These are phyloP conservation scores for Melozone crissalis DNA, from an alignment of 2,113 vertebrate genomes.

Conservation along the genomic window DNA sequence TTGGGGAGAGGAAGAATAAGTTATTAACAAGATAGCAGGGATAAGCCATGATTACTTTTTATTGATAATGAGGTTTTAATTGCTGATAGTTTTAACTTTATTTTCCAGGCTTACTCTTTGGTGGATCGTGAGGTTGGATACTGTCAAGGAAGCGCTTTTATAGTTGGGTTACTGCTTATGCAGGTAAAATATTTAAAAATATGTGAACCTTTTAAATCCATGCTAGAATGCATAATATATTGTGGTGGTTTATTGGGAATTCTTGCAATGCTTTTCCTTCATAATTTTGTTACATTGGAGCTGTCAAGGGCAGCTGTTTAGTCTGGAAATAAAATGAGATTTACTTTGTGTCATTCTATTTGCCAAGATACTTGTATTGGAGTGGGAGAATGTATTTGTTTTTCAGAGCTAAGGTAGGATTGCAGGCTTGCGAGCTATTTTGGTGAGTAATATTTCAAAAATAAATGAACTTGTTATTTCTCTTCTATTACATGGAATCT, in stretches of 20 bases:
- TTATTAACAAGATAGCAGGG: not conserved
- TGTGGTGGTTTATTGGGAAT: not conserved
- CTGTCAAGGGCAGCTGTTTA: not conserved
- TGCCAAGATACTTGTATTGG: not conserved
- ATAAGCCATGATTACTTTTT: not conserved
- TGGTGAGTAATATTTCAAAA: not conserved
- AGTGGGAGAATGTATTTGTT: not conserved
- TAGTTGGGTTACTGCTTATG: slow-evolving; percentile 97
- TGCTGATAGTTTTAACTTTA: slow-evolving; percentile 42
- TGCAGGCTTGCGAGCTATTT: not conserved
- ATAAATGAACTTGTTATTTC: not conserved
- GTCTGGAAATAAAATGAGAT: not conserved
- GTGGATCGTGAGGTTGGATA: slow-evolving; percentile 98
- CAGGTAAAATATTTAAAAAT: slow-evolving; percentile 81
- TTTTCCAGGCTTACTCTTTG: slow-evolving; percentile 92
- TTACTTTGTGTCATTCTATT: not conserved
- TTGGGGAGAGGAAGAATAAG: not conserved
- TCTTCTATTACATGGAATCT: not conserved
- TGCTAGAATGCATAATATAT: not conserved
- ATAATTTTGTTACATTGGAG: not conserved
- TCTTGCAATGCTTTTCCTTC: not conserved
- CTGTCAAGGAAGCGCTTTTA: slow-evolving; percentile 98
- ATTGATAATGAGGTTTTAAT: not conserved
- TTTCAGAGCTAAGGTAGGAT: not conserved
- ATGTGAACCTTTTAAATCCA: not conserved